A percentile compares a stretch with the other conserved stretches of the same genome.
Conservation (phyloP, 2,888 invertebrate species). For the Tupiocoris notatus region DNA sequence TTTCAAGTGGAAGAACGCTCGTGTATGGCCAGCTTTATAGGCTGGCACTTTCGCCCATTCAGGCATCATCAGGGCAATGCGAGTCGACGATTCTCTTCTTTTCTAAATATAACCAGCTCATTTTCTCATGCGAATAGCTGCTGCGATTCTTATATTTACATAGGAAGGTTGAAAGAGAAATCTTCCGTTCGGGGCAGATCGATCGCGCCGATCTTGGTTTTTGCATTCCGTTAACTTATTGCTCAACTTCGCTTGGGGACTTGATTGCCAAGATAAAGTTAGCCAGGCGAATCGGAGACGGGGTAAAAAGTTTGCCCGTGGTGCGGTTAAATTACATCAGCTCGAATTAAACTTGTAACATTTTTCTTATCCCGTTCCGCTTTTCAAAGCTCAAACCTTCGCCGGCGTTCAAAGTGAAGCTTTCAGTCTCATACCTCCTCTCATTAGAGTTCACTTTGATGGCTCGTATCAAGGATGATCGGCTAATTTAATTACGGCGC, state of each 20-base stretch:
- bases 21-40: too few species aligned
- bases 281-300: not conserved
- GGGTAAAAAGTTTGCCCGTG: not conserved
- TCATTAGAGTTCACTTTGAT: constrained; percentile 14
- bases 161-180: too few species aligned
- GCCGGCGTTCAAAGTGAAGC: not conserved
- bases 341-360: not conserved
- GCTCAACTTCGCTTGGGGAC: not conserved
- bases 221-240: not conserved
- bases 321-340: not conserved
- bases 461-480: constrained; percentile 4
- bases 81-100: too few species aligned
- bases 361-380: not conserved
- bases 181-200: too few species aligned
- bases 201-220: too few species aligned
- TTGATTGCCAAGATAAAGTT: not conserved
- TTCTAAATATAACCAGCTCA: too few species aligned
- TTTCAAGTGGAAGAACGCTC: too few species aligned
- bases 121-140: too few species aligned
- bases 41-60: too few species aligned
- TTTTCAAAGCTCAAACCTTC: not conserved
- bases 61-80: too few species aligned
- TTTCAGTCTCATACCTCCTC: not conserved
- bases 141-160: too few species aligned
- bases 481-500: constrained; percentile 18